Percentiles rank a stretch among this genome's conserved stretches.
phyloP scores from a whole-genome alignment of 2,797 vertebrate genomes.

The Manis javanica region DNA sequence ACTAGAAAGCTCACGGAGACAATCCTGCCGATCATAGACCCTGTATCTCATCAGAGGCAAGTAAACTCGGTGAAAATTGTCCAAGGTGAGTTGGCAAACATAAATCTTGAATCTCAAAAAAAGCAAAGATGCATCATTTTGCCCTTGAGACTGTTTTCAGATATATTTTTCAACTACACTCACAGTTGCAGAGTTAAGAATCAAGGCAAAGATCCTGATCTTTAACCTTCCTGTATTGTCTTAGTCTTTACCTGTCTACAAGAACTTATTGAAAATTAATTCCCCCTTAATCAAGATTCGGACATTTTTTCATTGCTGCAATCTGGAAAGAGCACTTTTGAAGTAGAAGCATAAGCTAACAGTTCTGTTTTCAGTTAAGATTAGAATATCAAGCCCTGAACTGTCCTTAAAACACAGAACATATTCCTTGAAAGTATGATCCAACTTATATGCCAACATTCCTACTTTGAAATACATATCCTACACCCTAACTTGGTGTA shows the following conservation, averaged over 20 bases:
- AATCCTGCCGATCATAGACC: not conserved
- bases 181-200: not conserved
- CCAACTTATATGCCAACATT: constrained; percentile 36
- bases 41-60: not conserved
- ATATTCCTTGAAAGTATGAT: constrained; percentile 52
- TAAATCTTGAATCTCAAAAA: not conserved
- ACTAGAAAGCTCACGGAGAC: not conserved
- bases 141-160: constrained; percentile 19
- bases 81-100: not conserved
- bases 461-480: not conserved
- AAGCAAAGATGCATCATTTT: not conserved
- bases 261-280: constrained; percentile 52
- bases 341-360: not conserved
- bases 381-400: constrained; percentile 50
- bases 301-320: constrained; percentile 46
- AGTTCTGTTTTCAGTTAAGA: constrained; percentile 55
- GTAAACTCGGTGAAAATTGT: not conserved
- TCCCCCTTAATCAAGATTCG: not conserved
- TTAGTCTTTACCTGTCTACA: constrained; percentile 41
- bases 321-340: constrained; percentile 10
- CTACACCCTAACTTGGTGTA: not conserved
- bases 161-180: constrained; percentile 12
- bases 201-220: constrained; percentile 32
- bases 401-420: constrained; percentile 17
- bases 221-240: not conserved